Base-by-base conservation (phyloP, 2,797 vertebrate genomes). In the Mareca penelope region DNA sequence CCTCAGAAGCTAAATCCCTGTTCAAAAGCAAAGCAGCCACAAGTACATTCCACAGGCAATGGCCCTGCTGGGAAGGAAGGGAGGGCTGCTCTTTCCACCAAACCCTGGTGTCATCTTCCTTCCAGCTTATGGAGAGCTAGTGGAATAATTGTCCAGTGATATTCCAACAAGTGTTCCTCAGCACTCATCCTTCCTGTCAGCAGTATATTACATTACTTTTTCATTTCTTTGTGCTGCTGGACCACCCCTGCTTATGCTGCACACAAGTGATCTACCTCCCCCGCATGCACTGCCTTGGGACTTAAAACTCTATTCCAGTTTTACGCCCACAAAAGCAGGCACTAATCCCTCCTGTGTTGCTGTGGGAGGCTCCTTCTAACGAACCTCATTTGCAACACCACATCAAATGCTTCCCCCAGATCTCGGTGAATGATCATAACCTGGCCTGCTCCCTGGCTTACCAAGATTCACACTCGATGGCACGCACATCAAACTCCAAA, bases 1-100 rank as follows among this genome's bases (percentile, higher is more conserved):
- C 75, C 90, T 85, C 71, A 89, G 60, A 91, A 95, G 60, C 44
- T n/a, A 89, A 68, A 52, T 18, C 59, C 52, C 71, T 71, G 55
- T 28, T 64, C 61, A 60, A 44, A 57, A 82, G 53, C 69, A 77
- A 61, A 72, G 89, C 15, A 68, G 79, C 23, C 31, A 18, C 29
- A n/a, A 42, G 23, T 3, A 9, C 42, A 37, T 24, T 44, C 33
- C 71, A 37, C 63, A 67, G 56, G 39, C 67, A 39, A 16, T 2
- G 13, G 52, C n/a, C 64, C 29, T 31, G 6, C 1, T 22, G 40
- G n/a, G 52, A 76, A 71, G 80, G 48, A 53, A 23, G 5, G 29
- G 42, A 79, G 80, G 57, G 50, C 42, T 56, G 64, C 0, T 1
- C 78, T 44, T 70, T n/a, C 61, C 37, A 18, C 35, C 12, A 0